Base-by-base conservation (phyloP, 1,140 invertebrate species). In the Drosophila gunungcola region DNA sequence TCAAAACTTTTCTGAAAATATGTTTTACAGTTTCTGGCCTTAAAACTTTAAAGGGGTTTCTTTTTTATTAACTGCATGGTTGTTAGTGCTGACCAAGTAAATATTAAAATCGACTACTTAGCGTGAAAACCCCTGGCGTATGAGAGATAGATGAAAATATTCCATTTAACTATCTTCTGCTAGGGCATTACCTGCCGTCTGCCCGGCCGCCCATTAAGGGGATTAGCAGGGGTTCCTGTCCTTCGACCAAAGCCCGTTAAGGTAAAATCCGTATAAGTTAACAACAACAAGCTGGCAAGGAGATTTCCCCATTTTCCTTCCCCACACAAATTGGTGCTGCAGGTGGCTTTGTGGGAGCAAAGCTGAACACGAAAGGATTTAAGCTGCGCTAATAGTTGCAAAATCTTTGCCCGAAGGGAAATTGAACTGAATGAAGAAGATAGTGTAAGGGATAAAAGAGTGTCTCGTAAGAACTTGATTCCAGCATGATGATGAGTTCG, bases 291-390 rank as follows among this genome's bases (percentile, higher is more conserved):
- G 25, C 38, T 12, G 16, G 48, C 38, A 39, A 39, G 46, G 38
- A 46, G 42, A 52, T 68, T 21, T 41, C 39, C 43, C 7, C 38
- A 41, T 52, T 41, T 56, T 53, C 55, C 43, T 55, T 58, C 55
- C 13, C 41, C 62, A 56, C 36, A 55, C 56, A 39, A 70, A 85
- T 69, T 74, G 74, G 62, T 75, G 75, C 56, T 85, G 72, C 60
- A 81, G 80, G 78, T 72, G 58, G 60, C 63, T 84, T 73, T 61
- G 55, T 60, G 72, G 34, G 42, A 39, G 46, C 42, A 42, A 57
- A 58, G 42, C 48, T 16, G 73, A 68, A 68, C 49, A 64, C 55
- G 41, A 77, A 78, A 62, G 74, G 54, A 74, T 75, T 54, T 67
- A 52, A 70, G 43, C 49, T 49, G 34, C 46, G 49, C 62, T 61